Base-by-base conservation (phyloP, 2,797 vertebrate genomes). In the Tapirus indicus region DNA sequence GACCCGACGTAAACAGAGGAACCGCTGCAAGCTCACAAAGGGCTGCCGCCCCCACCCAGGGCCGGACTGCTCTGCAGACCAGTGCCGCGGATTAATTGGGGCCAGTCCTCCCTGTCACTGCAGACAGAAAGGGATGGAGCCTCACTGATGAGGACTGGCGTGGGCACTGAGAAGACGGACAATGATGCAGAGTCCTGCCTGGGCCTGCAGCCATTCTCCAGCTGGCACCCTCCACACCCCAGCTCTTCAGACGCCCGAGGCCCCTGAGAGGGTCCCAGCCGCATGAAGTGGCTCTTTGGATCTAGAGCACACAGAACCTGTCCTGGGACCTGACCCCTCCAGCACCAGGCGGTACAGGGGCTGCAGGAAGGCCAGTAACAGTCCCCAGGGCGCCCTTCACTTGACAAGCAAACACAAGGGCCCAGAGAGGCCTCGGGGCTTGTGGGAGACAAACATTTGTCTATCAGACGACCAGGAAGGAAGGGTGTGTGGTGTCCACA, bases 1-100 rank as follows among this genome's bases (percentile, higher is more conserved):
- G 75, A 62, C 47, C 41, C 5, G 0, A 62, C 60, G 72, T 21
- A 41, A 79, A 64, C 2, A 52, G 11, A 66, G 12, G 32, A 60
- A 35, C 41, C 12, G 32, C 20, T 25, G 44, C 23, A 41, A 54
- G 87, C 47, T 72, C 38, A n/a, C 71, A 18, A 38, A 52, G 54
- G 32, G 7, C 62, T 52, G 16, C 12, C 29, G 56, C 23, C 38
- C 80, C 66, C 38, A 9, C 4, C n/a, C 38, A 18, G 12, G n/a
- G 7, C 58, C 52, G 21, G n/a, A n/a, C 38, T 0, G 23, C 75
- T 74, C 56, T 47, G 12, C n/a, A 87, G 64, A 72, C 47, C 58
- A 69, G 72, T 0, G 0, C 41, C 2, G 2, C 0, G 4, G 44
- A 35, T 29, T n/a, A 78, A 52, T n/a, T 14, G n/a, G 64, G 17